Evolutionary conservation across 1,140 invertebrate species (phyloP).

Genomic region (Periplaneta americana): DNA sequence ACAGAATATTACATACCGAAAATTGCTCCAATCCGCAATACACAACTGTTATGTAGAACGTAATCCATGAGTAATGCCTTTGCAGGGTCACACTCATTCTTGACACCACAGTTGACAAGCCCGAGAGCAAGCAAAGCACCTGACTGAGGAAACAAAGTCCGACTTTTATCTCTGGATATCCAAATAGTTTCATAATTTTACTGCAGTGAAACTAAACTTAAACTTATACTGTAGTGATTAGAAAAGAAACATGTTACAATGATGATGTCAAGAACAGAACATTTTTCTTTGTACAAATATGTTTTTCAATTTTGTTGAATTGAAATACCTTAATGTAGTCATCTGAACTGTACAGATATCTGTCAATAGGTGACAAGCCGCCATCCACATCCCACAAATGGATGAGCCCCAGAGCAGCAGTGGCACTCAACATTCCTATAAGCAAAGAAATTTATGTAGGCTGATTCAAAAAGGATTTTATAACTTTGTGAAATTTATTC

Average conservation of each 20-base stretch:
- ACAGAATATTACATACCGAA: slow-evolving; percentile 46
- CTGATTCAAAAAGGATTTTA: too few species aligned
- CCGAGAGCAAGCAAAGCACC: slow-evolving; percentile 60
- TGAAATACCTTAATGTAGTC: slow-evolving; percentile 63
- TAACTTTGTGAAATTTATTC: not conserved
- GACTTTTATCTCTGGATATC: too few species aligned
- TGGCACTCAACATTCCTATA: slow-evolving; percentile 59
- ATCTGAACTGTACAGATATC: slow-evolving; percentile 59
- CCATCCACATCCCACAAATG: slow-evolving; percentile 64
- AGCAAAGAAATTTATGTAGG: too few species aligned
- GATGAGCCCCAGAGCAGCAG: slow-evolving; percentile 57
- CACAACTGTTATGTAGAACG: slow-evolving; percentile 44
- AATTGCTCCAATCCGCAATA: slow-evolving; percentile 54
- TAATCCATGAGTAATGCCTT: slow-evolving; percentile 60
- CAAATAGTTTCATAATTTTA: too few species aligned
- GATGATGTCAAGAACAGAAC: too few species aligned
- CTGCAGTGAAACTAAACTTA: too few species aligned
- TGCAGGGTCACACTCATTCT: slow-evolving; percentile 64
- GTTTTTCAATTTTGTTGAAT: too few species aligned
- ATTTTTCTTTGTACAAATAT: too few species aligned
- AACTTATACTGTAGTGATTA: too few species aligned
- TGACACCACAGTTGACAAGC: slow-evolving; percentile 59
- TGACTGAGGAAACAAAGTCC: too few species aligned
- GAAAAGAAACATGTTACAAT: too few species aligned
- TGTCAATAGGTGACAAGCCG: slow-evolving; percentile 60